Conservation (phyloP, 1,140 invertebrate species). For the Musca vetustissima region DNA sequence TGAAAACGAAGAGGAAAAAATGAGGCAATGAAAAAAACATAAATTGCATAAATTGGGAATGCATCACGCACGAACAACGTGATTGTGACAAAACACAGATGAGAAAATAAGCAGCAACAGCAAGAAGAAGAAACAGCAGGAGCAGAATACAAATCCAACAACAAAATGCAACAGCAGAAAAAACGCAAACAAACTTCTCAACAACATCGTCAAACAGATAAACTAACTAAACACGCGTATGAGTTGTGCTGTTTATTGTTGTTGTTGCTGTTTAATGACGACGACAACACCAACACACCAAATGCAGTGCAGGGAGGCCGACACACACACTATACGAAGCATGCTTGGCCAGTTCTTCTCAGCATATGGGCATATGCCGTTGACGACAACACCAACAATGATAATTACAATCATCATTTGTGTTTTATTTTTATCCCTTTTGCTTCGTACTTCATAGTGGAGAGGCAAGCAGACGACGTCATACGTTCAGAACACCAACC, state of each 20-base stretch:
- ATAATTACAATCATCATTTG: too few relatives aligned
- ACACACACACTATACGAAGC: too few relatives aligned
- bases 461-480: too few relatives aligned
- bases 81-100: constrained; percentile 11
- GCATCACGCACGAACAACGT: constrained; percentile 21
- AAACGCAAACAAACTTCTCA: neutral
- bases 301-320: too few relatives aligned
- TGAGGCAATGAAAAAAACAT: neutral
- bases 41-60: constrained; percentile 21
- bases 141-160: neutral
- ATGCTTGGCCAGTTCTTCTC: too few relatives aligned
- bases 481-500: too few relatives aligned
- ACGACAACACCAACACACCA: too few relatives aligned
- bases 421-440: too few relatives aligned
- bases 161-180: neutral
- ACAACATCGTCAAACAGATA: neutral
- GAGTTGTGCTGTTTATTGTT: neutral
- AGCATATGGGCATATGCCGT: too few relatives aligned
- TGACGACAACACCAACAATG: too few relatives aligned
- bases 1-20: neutral
- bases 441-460: too few relatives aligned
- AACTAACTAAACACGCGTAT: neutral
- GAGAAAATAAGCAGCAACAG: neutral
- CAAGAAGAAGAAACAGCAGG: neutral
- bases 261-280: too few relatives aligned